Base-by-base conservation (phyloP, 1,140 invertebrate genomes). In the Maconellicoccus hirsutus region DNA sequence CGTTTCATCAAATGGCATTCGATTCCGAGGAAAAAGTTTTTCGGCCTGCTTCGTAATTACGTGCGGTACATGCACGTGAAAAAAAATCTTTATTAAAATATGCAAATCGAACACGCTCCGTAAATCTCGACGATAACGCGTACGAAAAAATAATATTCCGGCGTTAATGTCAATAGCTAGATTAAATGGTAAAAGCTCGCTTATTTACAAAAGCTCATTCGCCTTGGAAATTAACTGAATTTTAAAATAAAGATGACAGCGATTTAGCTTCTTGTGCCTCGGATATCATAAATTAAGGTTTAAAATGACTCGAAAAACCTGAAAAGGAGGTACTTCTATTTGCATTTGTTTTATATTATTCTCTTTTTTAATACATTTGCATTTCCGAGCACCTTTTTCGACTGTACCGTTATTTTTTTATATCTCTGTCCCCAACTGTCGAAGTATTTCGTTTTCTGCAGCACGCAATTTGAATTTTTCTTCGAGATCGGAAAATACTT, bases 321-420 rank as follows among this genome's bases (percentile, higher is more conserved):
- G 42, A 52, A 52, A 16, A 52, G 42, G 42, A 52, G 42, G 42
- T 52, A 19, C 42, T 52, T 52, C n/a, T 52, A 52, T 52, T 52
- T 52, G 42, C 42, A 52, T 52, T 52, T 52, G 42, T 52, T 52
- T 52, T 52, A 52, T 52, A 52, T 52, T 52, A 52, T 52, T 52
- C 42, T 52, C 42, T 14, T 52, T 52, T 52, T 52, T 52, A 52
- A 52, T 52, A 52, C 42, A 52, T 52, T 52, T 52, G 42, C 42
- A 52, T 52, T 52, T 52, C 42, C 42, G 42, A 52, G 42, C 10
- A 52, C 42, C 42, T 52, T 52, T n/a, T n/a, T 52, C 42, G 42
- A 6, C 42, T 52, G 10, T 19, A 8, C n/a, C 42, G 10, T 52
- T 52, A 8, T 52, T 8, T 16, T 16, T 16, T 52, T 52, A 8